Evolutionary conservation across 2,113 vertebrate genomes (phyloP).

Genomic region (Myiozetetes cayanensis): DNA sequence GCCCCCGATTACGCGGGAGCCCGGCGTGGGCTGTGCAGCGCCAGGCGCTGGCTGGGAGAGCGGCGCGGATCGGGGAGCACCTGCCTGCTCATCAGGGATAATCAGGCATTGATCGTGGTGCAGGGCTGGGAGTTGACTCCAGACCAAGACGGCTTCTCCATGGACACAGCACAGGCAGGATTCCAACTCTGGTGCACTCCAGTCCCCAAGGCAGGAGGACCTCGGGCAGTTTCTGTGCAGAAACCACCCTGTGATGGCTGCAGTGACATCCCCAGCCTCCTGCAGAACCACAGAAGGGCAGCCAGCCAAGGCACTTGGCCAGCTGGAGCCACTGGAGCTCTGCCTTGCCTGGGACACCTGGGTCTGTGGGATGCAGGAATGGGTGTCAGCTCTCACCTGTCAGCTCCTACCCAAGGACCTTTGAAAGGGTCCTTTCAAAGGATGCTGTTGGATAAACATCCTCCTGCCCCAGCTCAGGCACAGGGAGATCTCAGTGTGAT

Average conservation of each 20-base stretch:
- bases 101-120: neutral
- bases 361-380: neutral
- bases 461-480: neutral
- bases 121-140: neutral
- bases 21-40: neutral
- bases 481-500: fast-evolving
- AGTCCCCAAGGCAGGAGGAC: neutral
- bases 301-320: neutral
- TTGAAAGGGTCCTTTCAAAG: neutral
- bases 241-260: neutral
- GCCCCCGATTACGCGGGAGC: neutral
- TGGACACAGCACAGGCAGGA: neutral
- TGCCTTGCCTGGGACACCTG: neutral
- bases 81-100: neutral
- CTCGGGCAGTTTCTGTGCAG: neutral
- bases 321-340: neutral
- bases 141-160: neutral
- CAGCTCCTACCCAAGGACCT: too few relatives aligned
- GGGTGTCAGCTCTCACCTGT: neutral
- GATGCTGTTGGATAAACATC: neutral
- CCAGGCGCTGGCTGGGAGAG: neutral
- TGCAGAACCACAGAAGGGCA: neutral
- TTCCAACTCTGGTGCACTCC: neutral
- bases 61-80: fast-evolving
- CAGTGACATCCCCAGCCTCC: neutral